A percentile compares a stretch with the other conserved stretches of the same genome.
phyloP scores from a whole-genome alignment of 2,888 invertebrate species.

The Pollenia angustigena region DNA sequence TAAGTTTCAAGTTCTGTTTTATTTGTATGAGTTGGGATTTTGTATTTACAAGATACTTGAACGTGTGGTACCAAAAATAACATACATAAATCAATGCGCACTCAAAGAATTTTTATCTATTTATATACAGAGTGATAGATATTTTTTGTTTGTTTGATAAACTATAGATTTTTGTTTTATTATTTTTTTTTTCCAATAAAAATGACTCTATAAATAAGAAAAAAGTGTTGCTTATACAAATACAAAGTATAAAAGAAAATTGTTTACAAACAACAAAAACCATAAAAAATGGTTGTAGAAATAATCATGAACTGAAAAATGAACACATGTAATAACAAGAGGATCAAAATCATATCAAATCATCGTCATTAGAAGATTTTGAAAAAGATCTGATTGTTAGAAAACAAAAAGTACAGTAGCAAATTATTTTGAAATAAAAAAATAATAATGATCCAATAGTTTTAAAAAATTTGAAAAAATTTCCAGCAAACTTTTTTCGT shows the following conservation, averaged over 20 bases:
- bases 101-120: conserved; percentile 72
- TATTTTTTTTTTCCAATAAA: conserved; percentile 10
- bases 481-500: too few relatives aligned
- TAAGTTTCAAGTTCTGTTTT: conserved; percentile 10
- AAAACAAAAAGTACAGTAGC: too few relatives aligned
- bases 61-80: conserved; percentile 74
- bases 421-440: too few relatives aligned
- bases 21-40: conserved; percentile 46
- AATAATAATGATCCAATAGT: too few relatives aligned
- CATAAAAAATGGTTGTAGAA: conserved; percentile 14
- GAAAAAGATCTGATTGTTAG: too few relatives aligned
- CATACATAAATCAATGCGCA: conserved; percentile 80
- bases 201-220: background rate
- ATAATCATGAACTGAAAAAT: conserved; percentile 1
- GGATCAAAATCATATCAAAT: conserved; percentile 38
- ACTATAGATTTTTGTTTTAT: conserved; percentile 62
- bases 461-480: too few relatives aligned
- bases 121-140: conserved; percentile 38
- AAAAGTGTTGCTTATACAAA: background rate
- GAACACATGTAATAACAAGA: conserved; percentile 38
- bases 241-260: background rate
- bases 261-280: conserved; percentile 3
- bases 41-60: conserved; percentile 75
- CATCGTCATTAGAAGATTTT: background rate
- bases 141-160: conserved; percentile 65